These are phyloP conservation scores for Candidula unifasciata DNA, from an alignment of 2,888 invertebrate species.

Conservation along the genomic window DNA sequence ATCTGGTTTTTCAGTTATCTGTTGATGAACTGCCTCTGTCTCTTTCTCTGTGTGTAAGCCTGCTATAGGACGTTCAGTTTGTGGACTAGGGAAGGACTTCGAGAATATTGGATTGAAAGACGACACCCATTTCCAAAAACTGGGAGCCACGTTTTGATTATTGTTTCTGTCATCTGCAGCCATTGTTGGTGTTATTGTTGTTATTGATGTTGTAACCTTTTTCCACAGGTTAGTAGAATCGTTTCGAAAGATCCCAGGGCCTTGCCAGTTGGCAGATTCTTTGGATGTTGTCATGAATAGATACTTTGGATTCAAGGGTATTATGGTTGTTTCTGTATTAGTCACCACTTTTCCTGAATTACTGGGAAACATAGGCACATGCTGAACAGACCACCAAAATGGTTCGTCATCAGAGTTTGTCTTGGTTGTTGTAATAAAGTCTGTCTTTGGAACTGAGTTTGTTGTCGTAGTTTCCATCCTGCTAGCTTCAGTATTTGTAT, in stretches of 20 bases:
- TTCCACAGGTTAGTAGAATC: too few species aligned
- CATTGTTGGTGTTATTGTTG: neutral
- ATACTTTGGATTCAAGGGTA: neutral
- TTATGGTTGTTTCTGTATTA: neutral
- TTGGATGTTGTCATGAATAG: neutral
- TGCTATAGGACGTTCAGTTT: neutral
- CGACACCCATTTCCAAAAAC: conserved; percentile 31
- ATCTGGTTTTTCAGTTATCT: neutral
- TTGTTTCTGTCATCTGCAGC: neutral
- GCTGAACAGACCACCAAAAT: conserved; percentile 36
- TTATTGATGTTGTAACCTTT: too few species aligned
- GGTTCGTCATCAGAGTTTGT: neutral
- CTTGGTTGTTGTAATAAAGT: neutral
- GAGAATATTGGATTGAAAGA: conserved; percentile 9
- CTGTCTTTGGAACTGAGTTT: neutral
- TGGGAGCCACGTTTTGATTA: neutral
- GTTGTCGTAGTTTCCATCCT: neutral
- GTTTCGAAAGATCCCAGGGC: too few species aligned
- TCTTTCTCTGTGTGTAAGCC: too few species aligned
- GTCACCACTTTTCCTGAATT: neutral
- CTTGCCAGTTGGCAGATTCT: neutral
- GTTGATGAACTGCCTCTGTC: neutral
- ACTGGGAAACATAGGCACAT: conserved; percentile 36
- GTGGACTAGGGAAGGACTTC: neutral
- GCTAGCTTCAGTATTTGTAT: neutral